Base-by-base conservation (phyloP, 1,140 invertebrate genomes). In the Bradynema listronoti region DNA sequence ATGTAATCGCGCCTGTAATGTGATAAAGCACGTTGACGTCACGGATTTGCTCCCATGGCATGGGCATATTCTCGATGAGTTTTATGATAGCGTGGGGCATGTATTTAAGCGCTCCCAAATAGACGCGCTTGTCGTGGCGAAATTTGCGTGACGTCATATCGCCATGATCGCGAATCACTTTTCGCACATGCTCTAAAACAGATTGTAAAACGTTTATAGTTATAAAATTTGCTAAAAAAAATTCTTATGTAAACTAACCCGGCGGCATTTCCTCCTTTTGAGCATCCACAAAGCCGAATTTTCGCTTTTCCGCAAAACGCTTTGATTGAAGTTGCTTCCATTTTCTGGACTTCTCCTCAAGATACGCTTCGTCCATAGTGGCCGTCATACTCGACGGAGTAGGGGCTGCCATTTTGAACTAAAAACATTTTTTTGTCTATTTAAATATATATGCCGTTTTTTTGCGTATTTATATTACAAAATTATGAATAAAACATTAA, bases 61-160 rank as follows among this genome's bases (percentile, higher is more conserved):
- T 98, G 0, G 95, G 95, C 94, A 99, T 98, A 78, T 99, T 99
- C 81, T 99, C 94, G 57, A 99, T 79, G 0, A 99, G 83, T 78
- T 99, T 99, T 82, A 98, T 86, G 0, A 98, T 92, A 24, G 95
- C 94, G 84, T 99, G 95, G 1, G 95, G 94, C 92, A 99, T 98
- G 78, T 98, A 99, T 79, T 99, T 99, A 25, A 99, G 81, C 2
- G 94, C 92, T 7, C 86, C 95, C 9, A 98, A 82, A 81, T 99
- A 98, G 25, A 98, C 95, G 72, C 95, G 83, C 81, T 99, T 99
- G 79, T 99, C 95, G 80, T 98, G 93, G 63, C 93, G 84, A 80
- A 94, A 99, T 81, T 99, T 99, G 29, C 92, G 83, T 74, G 90
- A 95, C 32, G 91, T 96, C 94, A 99, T 98, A 78, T 99, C 95